Percentiles rank a stretch among this genome's conserved stretches.
Conservation (phyloP, 2,888 invertebrate species). For the Athripsodes cinereus region DNA sequence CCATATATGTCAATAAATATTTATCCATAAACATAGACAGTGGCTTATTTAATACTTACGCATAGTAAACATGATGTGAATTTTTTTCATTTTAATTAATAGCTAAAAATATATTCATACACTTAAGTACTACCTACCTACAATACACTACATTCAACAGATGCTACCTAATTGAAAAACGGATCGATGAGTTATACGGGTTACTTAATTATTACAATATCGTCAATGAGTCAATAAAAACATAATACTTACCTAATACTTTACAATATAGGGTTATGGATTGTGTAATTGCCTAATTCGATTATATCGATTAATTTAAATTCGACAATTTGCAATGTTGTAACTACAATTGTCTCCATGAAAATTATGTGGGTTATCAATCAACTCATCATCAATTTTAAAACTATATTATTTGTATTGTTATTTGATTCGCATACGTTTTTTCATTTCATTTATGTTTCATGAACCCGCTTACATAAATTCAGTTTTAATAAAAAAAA, state of each 20-base stretch:
- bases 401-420: no score
- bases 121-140: no score
- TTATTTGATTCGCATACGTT: no score
- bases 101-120: no score
- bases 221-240: constrained; percentile 11
- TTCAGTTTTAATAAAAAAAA: no score
- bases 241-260: background rate
- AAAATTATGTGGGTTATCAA: constrained; percentile 6
- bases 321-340: constrained; percentile 4
- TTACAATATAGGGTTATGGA: background rate
- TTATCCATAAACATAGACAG: no score
- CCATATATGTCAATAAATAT: no score
- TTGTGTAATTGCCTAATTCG: constrained; percentile 11
- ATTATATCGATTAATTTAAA: constrained; percentile 8
- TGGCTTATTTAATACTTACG: no score
- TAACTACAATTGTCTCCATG: background rate
- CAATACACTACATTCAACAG: background rate
- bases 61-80: no score
- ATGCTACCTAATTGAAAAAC: background rate
- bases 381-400: background rate
- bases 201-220: constrained; percentile 9
- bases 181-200: constrained; percentile 19
- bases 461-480: no score
- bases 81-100: no score
- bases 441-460: no score